Percentiles rank a stretch among this genome's conserved stretches.
These are phyloP conservation scores for Aurelia aurita complex sp. Pacific DNA, from an alignment of 30 jellyfish, hydroid and myxozoan species.

Conservation along the genomic window DNA sequence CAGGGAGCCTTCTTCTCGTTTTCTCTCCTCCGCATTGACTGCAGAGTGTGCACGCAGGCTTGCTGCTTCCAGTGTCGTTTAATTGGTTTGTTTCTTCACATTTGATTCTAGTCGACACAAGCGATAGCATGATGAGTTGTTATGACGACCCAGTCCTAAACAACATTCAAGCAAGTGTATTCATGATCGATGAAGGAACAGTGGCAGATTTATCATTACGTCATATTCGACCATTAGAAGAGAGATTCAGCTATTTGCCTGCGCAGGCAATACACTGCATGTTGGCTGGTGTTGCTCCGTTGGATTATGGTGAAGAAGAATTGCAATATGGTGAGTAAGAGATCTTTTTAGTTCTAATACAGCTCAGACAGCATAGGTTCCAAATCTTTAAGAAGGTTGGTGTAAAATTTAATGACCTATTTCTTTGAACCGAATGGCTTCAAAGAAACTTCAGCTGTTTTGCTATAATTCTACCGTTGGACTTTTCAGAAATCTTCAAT, in stretches of 20 bases:
- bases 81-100: neutral
- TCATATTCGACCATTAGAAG: constrained; percentile 71
- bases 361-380: too few relatives aligned
- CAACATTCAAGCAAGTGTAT: constrained; percentile 39
- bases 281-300: constrained; percentile 92
- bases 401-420: too few relatives aligned
- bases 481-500: too few relatives aligned
- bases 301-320: constrained; percentile 12
- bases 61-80: too few relatives aligned
- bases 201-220: constrained; percentile 43
- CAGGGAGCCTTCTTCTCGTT: too few relatives aligned
- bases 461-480: too few relatives aligned
- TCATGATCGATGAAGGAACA: constrained; percentile 82
- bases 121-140: constrained; percentile 39
- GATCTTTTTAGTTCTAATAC: neutral
- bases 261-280: constrained; percentile 82
- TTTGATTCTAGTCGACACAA: neutral
- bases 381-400: too few relatives aligned
- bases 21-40: too few relatives aligned
- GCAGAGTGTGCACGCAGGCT: too few relatives aligned
- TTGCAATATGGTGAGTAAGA: constrained; percentile 6
- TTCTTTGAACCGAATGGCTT: too few relatives aligned
- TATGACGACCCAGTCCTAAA: constrained; percentile 56
- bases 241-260: constrained; percentile 62
- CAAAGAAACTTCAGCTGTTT: too few relatives aligned